Evolutionary conservation across 2,888 invertebrate genomes (phyloP).

Genomic region (Diaperis boleti): DNA sequence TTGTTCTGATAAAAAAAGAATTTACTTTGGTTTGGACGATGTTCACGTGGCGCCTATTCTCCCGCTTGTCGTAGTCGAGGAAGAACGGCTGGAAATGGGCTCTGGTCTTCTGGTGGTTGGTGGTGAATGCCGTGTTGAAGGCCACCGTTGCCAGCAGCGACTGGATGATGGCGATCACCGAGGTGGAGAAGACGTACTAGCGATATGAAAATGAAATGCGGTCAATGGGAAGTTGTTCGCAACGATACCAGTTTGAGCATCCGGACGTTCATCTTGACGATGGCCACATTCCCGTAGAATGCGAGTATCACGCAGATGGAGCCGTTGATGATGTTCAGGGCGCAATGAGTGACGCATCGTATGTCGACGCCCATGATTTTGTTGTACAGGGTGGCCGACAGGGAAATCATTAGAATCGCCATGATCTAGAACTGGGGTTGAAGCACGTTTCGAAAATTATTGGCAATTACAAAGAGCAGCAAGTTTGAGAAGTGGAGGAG

Average conservation of each 20-base stretch:
- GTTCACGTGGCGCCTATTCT: too few species aligned
- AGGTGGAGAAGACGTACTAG: neutral
- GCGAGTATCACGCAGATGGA: neutral
- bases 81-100: neutral
- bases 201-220: neutral
- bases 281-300: neutral
- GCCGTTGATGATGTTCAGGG: neutral
- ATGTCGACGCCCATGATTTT: neutral
- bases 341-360: neutral
- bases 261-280: neutral
- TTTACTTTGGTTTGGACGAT: neutral
- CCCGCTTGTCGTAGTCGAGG: neutral
- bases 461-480: too few species aligned
- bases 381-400: neutral
- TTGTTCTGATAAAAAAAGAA: neutral
- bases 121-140: neutral
- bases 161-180: neutral
- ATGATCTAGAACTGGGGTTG: neutral
- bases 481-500: too few species aligned
- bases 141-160: neutral
- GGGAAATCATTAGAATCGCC: neutral
- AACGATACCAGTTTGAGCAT: neutral
- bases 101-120: neutral
- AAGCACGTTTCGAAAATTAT: too few species aligned
- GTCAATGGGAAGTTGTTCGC: neutral